Conservation (phyloP, 92 coral and sea anemone genomes). For the Desmophyllum pertusum region DNA sequence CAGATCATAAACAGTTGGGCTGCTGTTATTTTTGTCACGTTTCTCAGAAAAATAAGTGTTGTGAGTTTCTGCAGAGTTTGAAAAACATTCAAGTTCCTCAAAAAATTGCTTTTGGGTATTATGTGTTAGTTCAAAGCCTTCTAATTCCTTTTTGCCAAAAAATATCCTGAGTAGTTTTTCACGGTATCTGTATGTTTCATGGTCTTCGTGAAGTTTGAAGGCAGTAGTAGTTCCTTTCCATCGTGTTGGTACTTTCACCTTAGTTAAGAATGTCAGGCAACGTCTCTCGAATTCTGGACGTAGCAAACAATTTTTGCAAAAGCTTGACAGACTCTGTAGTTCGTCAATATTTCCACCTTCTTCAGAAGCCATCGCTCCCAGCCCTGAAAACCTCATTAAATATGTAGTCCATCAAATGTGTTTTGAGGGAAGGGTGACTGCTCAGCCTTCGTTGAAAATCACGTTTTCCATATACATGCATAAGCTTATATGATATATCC, state of each 20-base stretch:
- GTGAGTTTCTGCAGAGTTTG: background rate
- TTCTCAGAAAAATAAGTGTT: background rate
- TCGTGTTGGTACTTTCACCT: background rate
- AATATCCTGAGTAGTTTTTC: background rate
- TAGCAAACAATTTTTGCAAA: background rate
- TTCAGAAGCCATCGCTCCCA: background rate
- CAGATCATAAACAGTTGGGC: background rate
- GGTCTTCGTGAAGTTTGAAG: background rate
- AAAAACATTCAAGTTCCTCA: conserved; percentile 23
- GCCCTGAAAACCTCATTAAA: background rate
- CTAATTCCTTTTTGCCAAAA: background rate
- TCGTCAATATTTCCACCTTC: background rate
- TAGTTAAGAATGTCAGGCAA: background rate
- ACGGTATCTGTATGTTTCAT: conserved; percentile 18
- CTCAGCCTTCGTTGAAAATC: background rate
- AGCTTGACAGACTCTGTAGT: no score
- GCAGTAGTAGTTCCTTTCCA: background rate
- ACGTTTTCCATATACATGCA: background rate
- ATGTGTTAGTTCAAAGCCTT: background rate
- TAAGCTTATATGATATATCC: background rate
- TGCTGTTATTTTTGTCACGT: background rate
- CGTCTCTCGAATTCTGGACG: background rate
- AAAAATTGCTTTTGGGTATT: background rate
- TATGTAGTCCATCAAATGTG: background rate
- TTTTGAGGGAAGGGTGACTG: background rate